Conservation (phyloP, 2,888 invertebrate species). For the Tetranychus truncatus region DNA sequence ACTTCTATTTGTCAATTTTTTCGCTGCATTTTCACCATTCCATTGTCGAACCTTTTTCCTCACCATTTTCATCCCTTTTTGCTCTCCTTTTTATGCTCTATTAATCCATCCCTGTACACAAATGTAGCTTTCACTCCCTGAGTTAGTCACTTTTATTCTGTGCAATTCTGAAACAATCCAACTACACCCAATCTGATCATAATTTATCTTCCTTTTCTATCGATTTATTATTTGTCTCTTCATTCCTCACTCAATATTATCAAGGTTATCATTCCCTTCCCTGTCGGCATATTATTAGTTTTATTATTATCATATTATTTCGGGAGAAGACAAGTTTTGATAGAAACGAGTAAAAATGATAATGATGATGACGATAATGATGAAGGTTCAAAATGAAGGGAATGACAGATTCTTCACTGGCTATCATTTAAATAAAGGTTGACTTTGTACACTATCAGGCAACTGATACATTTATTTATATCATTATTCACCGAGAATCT, state of each 20-base stretch:
- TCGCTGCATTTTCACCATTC: not conserved
- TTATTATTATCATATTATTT: slow-evolving; percentile 1
- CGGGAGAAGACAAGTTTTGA: not conserved
- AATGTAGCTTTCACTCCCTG: not conserved
- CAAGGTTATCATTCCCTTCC: not conserved
- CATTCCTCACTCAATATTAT: not conserved
- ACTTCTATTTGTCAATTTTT: not conserved
- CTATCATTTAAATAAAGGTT: not conserved
- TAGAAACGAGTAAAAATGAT: not conserved
- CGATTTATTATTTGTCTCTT: not conserved
- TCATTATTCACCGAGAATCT: not conserved
- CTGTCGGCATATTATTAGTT: not conserved
- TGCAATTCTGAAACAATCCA: not conserved
- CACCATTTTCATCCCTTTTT: not conserved
- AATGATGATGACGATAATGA: not conserved
- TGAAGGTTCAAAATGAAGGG: not conserved
- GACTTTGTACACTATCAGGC: not conserved
- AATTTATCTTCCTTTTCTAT: not conserved
- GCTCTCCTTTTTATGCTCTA: not conserved
- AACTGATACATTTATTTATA: no score
- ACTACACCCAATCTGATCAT: slow-evolving; percentile 1
- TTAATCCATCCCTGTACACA: not conserved
- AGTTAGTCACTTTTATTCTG: no score
- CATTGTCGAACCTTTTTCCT: not conserved
- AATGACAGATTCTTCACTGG: not conserved